Evolutionary conservation across 1,140 invertebrate species (phyloP).

Genomic region (Himalopsyche phryganea): DNA sequence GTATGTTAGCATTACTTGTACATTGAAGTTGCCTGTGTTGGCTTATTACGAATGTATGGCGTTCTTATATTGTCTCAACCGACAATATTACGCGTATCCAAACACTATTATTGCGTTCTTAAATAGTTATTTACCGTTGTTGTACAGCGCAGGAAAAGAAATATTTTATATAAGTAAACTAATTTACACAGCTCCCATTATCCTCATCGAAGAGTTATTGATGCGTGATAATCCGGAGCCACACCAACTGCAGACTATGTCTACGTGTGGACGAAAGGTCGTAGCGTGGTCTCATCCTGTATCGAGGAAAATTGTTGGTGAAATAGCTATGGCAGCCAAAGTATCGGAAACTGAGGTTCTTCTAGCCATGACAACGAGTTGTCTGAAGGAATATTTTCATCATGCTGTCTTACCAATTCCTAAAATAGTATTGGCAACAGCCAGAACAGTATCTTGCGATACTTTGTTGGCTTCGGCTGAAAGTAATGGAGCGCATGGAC

Average conservation of each 20-base stretch:
- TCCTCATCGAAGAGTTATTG: constrained; percentile 59
- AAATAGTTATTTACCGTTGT: constrained; percentile 56
- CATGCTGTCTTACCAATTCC: constrained; percentile 52
- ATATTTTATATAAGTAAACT: constrained; percentile 54
- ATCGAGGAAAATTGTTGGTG: constrained; percentile 44
- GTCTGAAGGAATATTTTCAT: constrained; percentile 62
- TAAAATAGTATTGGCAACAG: constrained; percentile 55
- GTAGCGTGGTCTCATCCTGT: constrained; percentile 72
- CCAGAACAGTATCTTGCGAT: constrained; percentile 48
- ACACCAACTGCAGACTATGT: constrained; percentile 64
- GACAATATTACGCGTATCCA: constrained; percentile 44
- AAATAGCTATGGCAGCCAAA: constrained; percentile 58
- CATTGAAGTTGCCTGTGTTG: constrained; percentile 42
- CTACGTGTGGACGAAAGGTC: constrained; percentile 72
- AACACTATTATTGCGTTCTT: constrained; percentile 47
- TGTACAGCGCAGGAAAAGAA: constrained; percentile 55
- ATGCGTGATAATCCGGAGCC: constrained; percentile 43
- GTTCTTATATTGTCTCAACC: constrained; percentile 38
- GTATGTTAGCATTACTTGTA: constrained; percentile 38
- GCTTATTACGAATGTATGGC: constrained; percentile 46
- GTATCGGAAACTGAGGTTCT: constrained; percentile 67
- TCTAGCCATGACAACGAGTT: constrained; percentile 59
- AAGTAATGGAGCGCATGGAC: constrained; percentile 50
- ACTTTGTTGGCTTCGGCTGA: constrained; percentile 50
- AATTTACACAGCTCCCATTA: constrained; percentile 55